Percentiles rank a stretch among this genome's conserved stretches.
phyloP scores from a whole-genome alignment of 2,113 vertebrate genomes.

The rabbit (Oryctolagus cuniculus) region DNA sequence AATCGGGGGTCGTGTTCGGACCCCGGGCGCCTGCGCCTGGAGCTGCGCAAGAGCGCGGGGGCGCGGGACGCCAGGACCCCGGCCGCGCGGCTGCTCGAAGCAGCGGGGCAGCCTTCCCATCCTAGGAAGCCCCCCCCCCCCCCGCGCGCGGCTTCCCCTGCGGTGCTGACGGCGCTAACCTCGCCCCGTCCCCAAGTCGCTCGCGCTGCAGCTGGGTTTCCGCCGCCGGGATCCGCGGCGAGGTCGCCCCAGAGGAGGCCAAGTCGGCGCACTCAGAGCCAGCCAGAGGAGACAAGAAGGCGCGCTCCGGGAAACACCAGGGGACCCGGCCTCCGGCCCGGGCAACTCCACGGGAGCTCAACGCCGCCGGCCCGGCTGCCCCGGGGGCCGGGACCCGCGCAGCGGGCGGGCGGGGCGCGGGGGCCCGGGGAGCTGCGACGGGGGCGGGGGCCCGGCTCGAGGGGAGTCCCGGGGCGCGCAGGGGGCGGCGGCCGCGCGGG shows the following conservation, averaged over 20 bases:
- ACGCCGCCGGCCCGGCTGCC: not conserved
- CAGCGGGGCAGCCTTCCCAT: not conserved
- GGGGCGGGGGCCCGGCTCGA: slow-evolving; percentile 34
- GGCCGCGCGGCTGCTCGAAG: not conserved
- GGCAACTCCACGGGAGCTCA: not conserved
- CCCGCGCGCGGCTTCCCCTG: not conserved
- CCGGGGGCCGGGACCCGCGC: not conserved
- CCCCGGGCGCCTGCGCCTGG: too few species aligned
- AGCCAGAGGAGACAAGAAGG: slow-evolving; percentile 84
- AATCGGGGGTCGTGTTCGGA: too few species aligned
- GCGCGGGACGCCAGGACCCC: not conserved
- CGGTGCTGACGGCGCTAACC: not conserved
- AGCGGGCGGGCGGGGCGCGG: slow-evolving; percentile 29
- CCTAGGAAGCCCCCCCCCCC: not conserved
- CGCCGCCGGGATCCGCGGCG: not conserved
- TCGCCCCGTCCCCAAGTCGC: not conserved
- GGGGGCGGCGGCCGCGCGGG: not conserved
- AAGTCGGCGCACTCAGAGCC: slow-evolving; percentile 57
- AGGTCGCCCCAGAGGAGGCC: slow-evolving; percentile 51
- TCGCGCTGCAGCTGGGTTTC: not conserved
- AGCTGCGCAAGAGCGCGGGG: not conserved
- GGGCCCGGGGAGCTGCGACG: not conserved
- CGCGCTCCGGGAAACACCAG: slow-evolving; percentile 83
- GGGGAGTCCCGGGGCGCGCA: not conserved
- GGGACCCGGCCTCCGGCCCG: slow-evolving; percentile 64